Evolutionary conservation across 92 coral and sea anemone species (phyloP).

Genomic region (Palythoa grandiflora): DNA sequence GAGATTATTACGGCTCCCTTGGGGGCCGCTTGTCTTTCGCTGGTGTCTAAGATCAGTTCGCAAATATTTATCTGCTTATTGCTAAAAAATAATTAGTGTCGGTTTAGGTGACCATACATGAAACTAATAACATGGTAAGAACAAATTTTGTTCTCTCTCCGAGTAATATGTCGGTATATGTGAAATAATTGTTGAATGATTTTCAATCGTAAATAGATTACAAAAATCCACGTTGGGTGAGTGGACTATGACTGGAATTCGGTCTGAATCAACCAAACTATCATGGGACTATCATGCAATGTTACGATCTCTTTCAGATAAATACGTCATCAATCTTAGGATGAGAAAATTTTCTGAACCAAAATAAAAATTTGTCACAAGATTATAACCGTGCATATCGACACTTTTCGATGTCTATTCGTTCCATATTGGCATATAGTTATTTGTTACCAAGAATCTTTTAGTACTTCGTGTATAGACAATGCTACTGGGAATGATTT

Average conservation of each 20-base stretch:
- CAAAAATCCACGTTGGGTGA: neutral
- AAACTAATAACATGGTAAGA: neutral
- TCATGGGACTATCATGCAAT: slow-evolving; percentile 17
- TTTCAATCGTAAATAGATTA: too few species aligned
- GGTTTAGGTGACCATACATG: neutral
- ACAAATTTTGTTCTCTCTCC: neutral
- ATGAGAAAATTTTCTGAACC: too few species aligned
- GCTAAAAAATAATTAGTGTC: neutral
- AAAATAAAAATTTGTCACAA: too few species aligned
- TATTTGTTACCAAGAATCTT: too few species aligned
- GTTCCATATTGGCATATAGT: too few species aligned
- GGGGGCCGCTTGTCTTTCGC: neutral
- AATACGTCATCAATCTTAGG: neutral
- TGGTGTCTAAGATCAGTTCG: neutral
- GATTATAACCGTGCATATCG: too few species aligned
- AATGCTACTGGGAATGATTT: too few species aligned
- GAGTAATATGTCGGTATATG: neutral
- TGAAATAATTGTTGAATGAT: too few species aligned
- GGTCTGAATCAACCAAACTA: neutral
- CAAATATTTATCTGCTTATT: neutral
- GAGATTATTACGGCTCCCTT: neutral
- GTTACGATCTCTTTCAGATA: neutral
- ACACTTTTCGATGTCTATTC: too few species aligned
- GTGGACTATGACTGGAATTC: neutral
- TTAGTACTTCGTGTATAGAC: too few species aligned